Conservation (phyloP, 2,113 vertebrate genomes). For the Uropsilus gracilis region DNA sequence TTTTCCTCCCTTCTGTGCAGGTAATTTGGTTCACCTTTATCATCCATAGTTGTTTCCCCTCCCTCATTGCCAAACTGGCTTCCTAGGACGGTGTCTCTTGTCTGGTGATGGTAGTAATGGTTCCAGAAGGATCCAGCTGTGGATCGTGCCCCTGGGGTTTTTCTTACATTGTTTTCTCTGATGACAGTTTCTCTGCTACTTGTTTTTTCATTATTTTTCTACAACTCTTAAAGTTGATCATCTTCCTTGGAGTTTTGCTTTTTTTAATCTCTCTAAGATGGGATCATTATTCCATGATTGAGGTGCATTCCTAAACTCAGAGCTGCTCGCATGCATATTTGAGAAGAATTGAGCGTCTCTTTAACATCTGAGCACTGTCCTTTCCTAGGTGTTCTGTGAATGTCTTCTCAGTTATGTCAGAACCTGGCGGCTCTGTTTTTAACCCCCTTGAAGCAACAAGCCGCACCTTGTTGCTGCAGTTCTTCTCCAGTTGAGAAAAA, state of each 20-base stretch:
- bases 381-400: conserved; percentile 76
- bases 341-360: conserved; percentile 77
- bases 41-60: neutral
- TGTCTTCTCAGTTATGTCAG: conserved; percentile 70
- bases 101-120: neutral
- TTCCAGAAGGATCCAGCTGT: neutral
- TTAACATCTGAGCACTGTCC: conserved; percentile 41
- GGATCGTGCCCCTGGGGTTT: neutral
- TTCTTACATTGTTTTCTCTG: neutral
- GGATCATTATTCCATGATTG: conserved; percentile 72
- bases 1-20: neutral
- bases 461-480: conserved; percentile 79
- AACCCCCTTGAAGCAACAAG: conserved; percentile 79
- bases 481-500: conserved; percentile 80
- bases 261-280: conserved; percentile 3
- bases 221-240: conserved; percentile 19
- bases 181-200: neutral
- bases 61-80: conserved; percentile 44
- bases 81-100: conserved; percentile 45
- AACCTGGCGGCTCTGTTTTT: conserved; percentile 77
- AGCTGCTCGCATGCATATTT: conserved; percentile 75
- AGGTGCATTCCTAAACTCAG: conserved; percentile 78
- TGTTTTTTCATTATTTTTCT: conserved; percentile 52
- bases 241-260: conserved; percentile 47
- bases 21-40: conserved; percentile 29